These are phyloP conservation scores for Catamblyrhynchus diadema DNA, from an alignment of 2,797 vertebrate genomes.

Conservation along the genomic window DNA sequence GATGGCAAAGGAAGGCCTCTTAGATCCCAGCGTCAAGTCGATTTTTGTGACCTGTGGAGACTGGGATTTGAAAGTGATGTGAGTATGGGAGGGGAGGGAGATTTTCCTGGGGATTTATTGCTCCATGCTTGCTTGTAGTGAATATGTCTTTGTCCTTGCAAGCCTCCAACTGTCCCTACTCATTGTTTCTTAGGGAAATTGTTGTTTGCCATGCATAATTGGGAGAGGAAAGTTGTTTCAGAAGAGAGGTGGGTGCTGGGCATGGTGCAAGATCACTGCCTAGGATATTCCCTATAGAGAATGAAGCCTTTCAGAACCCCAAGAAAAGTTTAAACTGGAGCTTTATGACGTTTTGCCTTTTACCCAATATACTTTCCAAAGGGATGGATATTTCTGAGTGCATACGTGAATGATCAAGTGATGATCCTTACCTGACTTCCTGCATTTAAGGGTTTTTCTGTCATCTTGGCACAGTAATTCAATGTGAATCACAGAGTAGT, in stretches of 20 bases:
- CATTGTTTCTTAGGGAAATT: not conserved
- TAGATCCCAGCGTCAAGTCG: constrained; percentile 84
- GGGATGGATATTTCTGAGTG: not conserved
- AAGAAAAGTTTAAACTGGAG: not conserved
- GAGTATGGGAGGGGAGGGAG: constrained; percentile 72
- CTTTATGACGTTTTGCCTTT: not conserved
- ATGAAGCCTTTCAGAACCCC: not conserved
- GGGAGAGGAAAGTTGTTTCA: not conserved
- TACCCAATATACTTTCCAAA: not conserved
- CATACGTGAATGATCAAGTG: not conserved
- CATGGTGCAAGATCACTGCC: not conserved
- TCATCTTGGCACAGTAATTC: not conserved
- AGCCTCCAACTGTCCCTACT: not conserved
- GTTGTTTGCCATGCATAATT: not conserved
- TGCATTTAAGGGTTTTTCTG: not conserved
- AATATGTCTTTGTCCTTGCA: constrained; percentile 49
- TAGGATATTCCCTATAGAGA: not conserved
- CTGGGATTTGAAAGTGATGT: constrained; percentile 88
- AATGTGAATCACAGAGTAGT: not conserved
- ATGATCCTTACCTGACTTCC: not conserved
- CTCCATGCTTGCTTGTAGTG: constrained; percentile 22
- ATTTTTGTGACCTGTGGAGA: constrained; percentile 87
- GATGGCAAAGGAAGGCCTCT: constrained; percentile 85
- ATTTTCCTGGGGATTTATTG: not conserved
- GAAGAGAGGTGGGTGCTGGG: not conserved